These are phyloP conservation scores for Chroicocephalus ridibundus DNA, from an alignment of 2,113 vertebrate genomes.

Conservation along the genomic window DNA sequence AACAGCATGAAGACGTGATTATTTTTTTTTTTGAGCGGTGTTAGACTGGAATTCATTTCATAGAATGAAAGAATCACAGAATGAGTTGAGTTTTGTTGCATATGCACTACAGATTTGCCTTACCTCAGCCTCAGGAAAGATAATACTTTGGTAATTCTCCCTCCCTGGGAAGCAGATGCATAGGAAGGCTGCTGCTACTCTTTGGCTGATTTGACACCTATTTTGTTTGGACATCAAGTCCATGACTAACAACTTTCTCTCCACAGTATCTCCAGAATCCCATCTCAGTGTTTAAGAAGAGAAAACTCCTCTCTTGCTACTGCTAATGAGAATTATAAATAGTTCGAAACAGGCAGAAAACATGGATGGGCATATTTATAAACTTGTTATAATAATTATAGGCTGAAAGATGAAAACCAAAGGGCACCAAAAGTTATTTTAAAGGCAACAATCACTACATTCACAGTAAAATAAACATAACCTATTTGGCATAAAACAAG, in stretches of 20 bases:
- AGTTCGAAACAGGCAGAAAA: neutral
- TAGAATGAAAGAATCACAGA: neutral
- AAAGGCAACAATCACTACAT: neutral
- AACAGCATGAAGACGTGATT: fast-evolving
- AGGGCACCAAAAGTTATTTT: neutral
- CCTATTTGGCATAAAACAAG: neutral
- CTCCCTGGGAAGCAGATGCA: neutral
- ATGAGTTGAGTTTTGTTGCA: neutral
- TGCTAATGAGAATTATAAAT: neutral
- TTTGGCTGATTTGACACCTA: neutral
- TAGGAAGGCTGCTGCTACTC: neutral
- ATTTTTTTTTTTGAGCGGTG: neutral
- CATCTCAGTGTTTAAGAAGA: neutral
- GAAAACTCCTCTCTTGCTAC: neutral
- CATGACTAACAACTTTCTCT: neutral
- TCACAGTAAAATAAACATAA: neutral
- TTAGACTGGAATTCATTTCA: neutral
- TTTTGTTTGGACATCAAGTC: neutral
- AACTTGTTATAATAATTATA: neutral
- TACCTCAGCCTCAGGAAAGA: neutral
- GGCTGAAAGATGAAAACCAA: neutral
- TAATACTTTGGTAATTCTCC: neutral
- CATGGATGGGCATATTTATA: neutral
- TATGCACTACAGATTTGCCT: neutral
- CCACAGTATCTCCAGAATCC: neutral